These are phyloP conservation scores for Danio kyathit DNA, from an alignment of 2,797 vertebrate species.

Conservation along the genomic window DNA sequence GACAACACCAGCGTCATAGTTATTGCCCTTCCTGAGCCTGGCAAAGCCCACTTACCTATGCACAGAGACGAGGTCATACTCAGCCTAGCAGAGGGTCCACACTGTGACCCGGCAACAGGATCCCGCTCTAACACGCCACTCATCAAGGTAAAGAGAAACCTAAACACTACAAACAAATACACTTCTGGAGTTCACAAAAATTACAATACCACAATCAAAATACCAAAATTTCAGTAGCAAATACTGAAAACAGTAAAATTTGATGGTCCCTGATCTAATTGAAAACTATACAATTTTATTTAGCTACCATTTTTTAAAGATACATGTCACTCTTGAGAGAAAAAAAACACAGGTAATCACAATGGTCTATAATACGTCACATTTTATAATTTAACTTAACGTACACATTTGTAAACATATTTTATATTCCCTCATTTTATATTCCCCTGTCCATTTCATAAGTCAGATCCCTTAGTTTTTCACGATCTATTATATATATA, in stretches of 20 bases:
- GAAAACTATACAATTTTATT: too few species aligned
- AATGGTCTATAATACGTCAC: too few species aligned
- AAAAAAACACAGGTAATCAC: too few species aligned
- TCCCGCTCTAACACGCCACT: slow-evolving; percentile 85
- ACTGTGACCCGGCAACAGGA: slow-evolving; percentile 80
- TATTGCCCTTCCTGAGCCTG: slow-evolving; percentile 86
- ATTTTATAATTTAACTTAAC: too few species aligned
- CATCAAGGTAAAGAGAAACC: slow-evolving; percentile 47
- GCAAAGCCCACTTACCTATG: slow-evolving; percentile 74
- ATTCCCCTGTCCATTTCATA: too few species aligned
- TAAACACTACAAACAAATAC: background rate
- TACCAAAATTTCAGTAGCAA: background rate
- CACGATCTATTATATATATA: too few species aligned
- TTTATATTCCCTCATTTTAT: too few species aligned
- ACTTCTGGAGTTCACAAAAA: background rate
- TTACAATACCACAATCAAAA: background rate
- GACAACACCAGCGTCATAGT: slow-evolving; percentile 97
- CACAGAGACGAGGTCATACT: slow-evolving; percentile 88
- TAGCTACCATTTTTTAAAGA: too few species aligned
- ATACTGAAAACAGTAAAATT: background rate
- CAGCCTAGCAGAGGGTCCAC: slow-evolving; percentile 87
- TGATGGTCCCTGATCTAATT: background rate
- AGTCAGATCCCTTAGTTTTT: too few species aligned
- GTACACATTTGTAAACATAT: too few species aligned
- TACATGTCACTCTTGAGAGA: too few species aligned